A percentile compares a stretch with the other conserved stretches of the same genome.
Evolutionary conservation across 1,140 invertebrate species (phyloP).

Genomic region (Drosophila insularis): DNA sequence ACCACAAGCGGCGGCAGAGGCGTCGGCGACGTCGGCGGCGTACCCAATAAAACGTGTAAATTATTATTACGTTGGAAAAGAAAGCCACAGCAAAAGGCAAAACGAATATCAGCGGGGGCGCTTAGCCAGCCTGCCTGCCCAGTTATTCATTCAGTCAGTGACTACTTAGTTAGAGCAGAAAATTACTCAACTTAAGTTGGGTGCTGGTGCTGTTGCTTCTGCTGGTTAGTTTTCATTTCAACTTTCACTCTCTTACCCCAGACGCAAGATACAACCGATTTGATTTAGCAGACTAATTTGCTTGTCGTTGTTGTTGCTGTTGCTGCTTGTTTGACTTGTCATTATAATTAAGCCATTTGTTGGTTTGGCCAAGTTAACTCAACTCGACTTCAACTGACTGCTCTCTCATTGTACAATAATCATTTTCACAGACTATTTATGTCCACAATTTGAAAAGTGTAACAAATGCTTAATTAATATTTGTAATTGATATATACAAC

Average conservation of each 20-base stretch:
- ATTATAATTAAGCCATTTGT: conserved; percentile 21
- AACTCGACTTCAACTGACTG: not conserved
- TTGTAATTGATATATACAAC: conserved; percentile 10
- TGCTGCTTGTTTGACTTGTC: conserved; percentile 5
- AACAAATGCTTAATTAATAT: conserved; percentile 20
- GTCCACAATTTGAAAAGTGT: conserved; percentile 11
- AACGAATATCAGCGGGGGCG: not conserved
- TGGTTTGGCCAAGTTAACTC: conserved; percentile 3
- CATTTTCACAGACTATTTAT: conserved; percentile 16
- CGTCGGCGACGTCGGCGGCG: not conserved
- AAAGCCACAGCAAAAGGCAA: conserved; percentile 7
- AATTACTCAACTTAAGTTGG: conserved; percentile 13
- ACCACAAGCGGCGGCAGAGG: not conserved
- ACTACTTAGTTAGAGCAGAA: conserved; percentile 16
- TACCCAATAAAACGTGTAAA: conserved; percentile 16
- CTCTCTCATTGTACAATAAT: conserved; percentile 12
- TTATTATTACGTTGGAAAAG: conserved; percentile 17
- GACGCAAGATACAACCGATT: conserved; percentile 8
- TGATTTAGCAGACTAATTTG: conserved; percentile 17
- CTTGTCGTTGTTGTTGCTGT: not conserved
- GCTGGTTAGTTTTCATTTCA: conserved; percentile 13
- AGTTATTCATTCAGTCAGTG: conserved; percentile 1
- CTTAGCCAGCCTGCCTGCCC: not conserved
- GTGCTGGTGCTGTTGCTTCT: not conserved
- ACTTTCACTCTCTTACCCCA: conserved; percentile 17